These are phyloP conservation scores for Acleris cristana DNA, from an alignment of 2,888 invertebrate species.

Conservation along the genomic window DNA sequence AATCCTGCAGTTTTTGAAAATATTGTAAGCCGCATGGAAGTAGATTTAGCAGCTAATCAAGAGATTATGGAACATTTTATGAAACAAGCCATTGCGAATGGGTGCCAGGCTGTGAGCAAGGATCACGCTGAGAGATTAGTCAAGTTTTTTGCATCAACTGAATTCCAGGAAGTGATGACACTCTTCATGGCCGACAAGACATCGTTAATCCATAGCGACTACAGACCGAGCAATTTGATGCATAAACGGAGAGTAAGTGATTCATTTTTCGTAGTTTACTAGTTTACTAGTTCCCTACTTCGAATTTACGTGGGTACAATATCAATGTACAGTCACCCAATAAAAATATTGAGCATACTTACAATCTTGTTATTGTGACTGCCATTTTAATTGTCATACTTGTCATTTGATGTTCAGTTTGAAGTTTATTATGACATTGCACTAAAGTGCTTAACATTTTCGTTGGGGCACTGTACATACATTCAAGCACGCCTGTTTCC, in stretches of 20 bases:
- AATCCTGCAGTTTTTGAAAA: constrained; percentile 28
- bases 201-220: constrained; percentile 34
- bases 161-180: neutral
- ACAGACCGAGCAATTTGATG: constrained; percentile 38
- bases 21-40: neutral
- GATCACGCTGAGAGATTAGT: constrained; percentile 13
- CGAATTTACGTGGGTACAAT: too few species aligned
- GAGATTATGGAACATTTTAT: neutral
- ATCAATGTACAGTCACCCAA: too few species aligned
- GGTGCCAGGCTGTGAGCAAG: neutral
- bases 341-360: too few species aligned
- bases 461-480: too few species aligned
- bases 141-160: constrained; percentile 1
- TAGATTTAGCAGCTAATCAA: neutral
- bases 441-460: too few species aligned
- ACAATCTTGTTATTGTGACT: too few species aligned
- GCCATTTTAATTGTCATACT: too few species aligned
- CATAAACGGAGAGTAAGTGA: constrained; percentile 24
- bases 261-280: neutral
- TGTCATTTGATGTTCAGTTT: too few species aligned
- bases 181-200: neutral
- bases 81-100: neutral
- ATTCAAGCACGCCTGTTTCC: too few species aligned
- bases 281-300: too few species aligned
- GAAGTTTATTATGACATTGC: too few species aligned